Percentiles rank a stretch among this genome's conserved stretches.
Evolutionary conservation across 1,140 invertebrate species (phyloP).

Genomic region (Oreohelix idahoensis): DNA sequence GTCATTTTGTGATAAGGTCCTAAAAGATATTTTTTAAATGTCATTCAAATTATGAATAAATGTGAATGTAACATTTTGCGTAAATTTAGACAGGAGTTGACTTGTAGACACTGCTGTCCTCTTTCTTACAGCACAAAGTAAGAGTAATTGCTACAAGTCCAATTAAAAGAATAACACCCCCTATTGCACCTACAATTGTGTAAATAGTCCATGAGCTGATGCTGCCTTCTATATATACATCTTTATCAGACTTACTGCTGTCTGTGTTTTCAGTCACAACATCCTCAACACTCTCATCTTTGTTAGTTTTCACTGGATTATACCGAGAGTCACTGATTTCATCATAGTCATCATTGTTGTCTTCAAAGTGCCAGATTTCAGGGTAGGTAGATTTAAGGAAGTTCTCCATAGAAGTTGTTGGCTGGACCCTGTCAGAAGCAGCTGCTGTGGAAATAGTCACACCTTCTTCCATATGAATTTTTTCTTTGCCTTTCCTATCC

Average conservation of each 20-base stretch:
- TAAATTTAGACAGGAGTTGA: constrained; percentile 54
- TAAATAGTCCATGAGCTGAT: constrained; percentile 62
- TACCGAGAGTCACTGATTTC: not conserved
- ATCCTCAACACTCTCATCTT: not conserved
- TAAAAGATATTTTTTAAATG: too few species aligned
- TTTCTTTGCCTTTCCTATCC: not conserved
- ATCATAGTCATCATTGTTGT: not conserved
- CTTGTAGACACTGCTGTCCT: constrained; percentile 53
- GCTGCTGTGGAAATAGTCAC: not conserved
- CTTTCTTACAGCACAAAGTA: constrained; percentile 55
- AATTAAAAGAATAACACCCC: constrained; percentile 61
- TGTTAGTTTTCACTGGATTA: not conserved
- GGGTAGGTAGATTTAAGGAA: not conserved
- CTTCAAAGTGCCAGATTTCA: not conserved
- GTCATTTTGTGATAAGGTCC: too few species aligned
- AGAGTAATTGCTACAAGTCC: constrained; percentile 60
- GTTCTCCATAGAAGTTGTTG: not conserved
- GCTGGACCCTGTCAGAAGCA: not conserved
- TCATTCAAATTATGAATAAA: too few species aligned
- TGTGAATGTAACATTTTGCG: too few species aligned
- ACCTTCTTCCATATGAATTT: not conserved
- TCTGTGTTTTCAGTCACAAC: not conserved
- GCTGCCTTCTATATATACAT: constrained; percentile 7
- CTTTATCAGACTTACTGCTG: not conserved
- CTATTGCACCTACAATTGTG: constrained; percentile 60